phyloP scores from a whole-genome alignment of 1,140 invertebrate species.

The Delia radicum region DNA sequence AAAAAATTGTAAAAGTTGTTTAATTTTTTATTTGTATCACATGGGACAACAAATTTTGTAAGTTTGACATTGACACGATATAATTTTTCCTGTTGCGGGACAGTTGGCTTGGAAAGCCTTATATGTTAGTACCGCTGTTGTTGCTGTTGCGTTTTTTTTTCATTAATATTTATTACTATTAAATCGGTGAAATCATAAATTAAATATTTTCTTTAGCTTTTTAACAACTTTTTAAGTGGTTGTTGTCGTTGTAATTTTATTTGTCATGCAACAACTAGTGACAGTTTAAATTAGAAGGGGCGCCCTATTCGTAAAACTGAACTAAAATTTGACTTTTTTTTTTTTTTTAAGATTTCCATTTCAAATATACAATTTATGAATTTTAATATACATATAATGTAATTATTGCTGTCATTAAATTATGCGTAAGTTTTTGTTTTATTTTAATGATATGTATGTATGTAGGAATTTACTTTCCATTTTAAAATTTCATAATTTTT shows the following conservation, averaged over 20 bases:
- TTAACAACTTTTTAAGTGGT: conserved; percentile 5
- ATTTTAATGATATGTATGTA: background rate
- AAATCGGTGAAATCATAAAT: conserved; percentile 1
- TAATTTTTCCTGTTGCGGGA: too few species aligned
- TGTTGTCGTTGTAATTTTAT: background rate
- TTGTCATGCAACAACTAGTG: conserved; percentile 1
- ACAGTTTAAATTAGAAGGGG: background rate
- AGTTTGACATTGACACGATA: too few species aligned
- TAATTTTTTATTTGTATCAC: too few species aligned
- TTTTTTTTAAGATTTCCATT: too few species aligned
- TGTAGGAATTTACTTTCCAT: background rate
- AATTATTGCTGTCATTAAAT: background rate
- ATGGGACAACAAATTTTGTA: too few species aligned
- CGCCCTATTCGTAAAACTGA: background rate
- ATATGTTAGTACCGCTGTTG: background rate
- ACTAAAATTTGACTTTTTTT: too few species aligned
- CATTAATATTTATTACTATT: background rate
- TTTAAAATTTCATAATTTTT: background rate
- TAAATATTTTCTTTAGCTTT: background rate
- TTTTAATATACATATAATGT: background rate
- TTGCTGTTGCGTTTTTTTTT: background rate
- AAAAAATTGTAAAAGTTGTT: too few species aligned
- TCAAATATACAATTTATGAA: too few species aligned
- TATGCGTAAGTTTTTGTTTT: background rate
- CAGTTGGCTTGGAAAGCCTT: too few species aligned